Percentiles rank a stretch among this genome's conserved stretches.
Evolutionary conservation across 2,113 vertebrate species (phyloP).

Genomic region (Mastomys natalensis): DNA sequence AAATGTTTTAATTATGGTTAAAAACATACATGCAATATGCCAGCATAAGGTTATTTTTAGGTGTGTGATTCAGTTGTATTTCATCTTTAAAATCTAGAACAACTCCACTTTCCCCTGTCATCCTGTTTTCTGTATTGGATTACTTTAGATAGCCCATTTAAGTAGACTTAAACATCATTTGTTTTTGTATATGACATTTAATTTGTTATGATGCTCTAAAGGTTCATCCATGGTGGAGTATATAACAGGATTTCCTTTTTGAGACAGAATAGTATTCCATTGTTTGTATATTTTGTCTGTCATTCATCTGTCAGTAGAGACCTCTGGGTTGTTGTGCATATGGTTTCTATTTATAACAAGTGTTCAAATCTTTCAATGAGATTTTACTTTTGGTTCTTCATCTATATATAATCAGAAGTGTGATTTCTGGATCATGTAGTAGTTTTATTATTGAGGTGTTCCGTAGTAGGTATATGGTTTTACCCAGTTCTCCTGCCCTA

Average conservation of each 20-base stretch:
- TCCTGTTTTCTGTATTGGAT: background rate
- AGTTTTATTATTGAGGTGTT: background rate
- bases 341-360: background rate
- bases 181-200: background rate
- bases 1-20: constrained; percentile 33
- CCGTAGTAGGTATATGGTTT: background rate
- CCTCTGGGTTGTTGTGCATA: background rate
- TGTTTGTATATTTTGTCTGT: background rate
- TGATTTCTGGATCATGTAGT: background rate
- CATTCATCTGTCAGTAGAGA: background rate
- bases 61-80: background rate
- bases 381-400: background rate
- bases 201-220: background rate
- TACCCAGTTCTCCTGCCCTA: too few relatives aligned
- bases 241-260: constrained; percentile 2
- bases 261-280: background rate
- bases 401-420: background rate
- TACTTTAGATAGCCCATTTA: background rate
- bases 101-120: background rate
- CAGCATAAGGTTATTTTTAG: background rate
- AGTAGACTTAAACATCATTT: background rate
- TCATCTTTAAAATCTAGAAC: constrained; percentile 11
- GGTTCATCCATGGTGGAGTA: background rate
- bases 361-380: background rate
- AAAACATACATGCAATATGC: background rate